Evolutionary conservation across 53 echinoderm and acorn worm genomes (phyloP), one percentile per base, ranked within the genome.

Genomic region (Holothuria leucospilota): DNA sequence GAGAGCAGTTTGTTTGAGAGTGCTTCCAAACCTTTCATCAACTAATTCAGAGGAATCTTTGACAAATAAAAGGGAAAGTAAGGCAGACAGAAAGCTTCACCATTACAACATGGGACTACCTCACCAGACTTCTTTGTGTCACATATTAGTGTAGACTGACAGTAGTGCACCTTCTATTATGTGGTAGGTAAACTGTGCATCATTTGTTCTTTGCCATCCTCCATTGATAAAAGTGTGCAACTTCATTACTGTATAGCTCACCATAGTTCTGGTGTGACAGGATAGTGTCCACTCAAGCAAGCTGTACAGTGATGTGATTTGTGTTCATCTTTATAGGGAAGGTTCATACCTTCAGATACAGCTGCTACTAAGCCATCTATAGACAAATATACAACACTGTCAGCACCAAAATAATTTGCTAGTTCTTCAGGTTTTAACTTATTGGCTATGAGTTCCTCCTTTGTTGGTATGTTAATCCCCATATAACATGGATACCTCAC

Each of bases 381-480:
- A 4, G 99, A 90, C 41, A 99, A 88, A 75, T 99, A 99, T 20
- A 94, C 89, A n/a, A 99, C 91, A 80, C 99, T 99, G 89, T 93
- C 93, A 0, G 99, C 99, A 20, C 95, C 95, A 73, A 99, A 95
- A 84, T 94, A 87, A 63, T 73, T 81, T 10, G 99, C 99, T 0
- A 99, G 89, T 6, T 78, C 68, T 21, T 90, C 85, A 16, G 90
- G 82, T 8, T 93, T 87, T 58, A 95, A 79, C 4, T 87, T 84
- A 89, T 99, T 99, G 7, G 99, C 99, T 12, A 99, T 94, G 12
- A 99, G 92, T 72, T 99, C 99, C 79, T 99, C 94, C 86, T 87
- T 90, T 39, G 99, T 99, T 14, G 99, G 99, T 30, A 99, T 99
- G 85, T 99, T 99, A 87, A 99, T 99, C 85, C 99, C 99, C 99